Conservation (phyloP, 2,888 invertebrate species). For the Ametastegia equiseti region DNA sequence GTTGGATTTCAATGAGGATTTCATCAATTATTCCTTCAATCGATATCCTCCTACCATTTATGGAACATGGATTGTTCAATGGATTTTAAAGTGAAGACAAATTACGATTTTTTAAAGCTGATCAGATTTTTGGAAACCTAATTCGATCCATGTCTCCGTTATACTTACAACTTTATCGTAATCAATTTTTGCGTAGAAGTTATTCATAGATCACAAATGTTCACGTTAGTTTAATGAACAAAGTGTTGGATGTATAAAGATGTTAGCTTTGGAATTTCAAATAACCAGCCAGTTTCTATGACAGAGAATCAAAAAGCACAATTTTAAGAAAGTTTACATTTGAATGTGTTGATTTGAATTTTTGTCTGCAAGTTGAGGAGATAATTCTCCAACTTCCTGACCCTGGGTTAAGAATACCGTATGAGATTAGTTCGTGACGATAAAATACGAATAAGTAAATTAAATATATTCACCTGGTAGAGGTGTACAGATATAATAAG, state of each 20-base stretch:
- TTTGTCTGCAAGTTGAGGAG: too few species aligned
- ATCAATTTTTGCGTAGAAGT: constrained; percentile 12
- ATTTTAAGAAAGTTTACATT: too few species aligned
- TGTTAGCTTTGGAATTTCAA: not conserved
- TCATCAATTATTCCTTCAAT: not conserved
- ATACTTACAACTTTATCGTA: not conserved
- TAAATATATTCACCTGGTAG: not conserved
- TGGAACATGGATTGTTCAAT: not conserved
- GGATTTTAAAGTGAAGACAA: too few species aligned
- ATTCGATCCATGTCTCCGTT: not conserved
- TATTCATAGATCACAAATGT: constrained; percentile 35
- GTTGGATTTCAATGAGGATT: not conserved
- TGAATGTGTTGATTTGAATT: too few species aligned
- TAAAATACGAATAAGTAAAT: not conserved
- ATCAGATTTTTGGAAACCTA: not conserved
- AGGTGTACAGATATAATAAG: constrained; percentile 22
- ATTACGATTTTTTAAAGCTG: too few species aligned
- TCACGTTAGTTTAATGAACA: constrained; percentile 32
- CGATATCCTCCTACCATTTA: not conserved
- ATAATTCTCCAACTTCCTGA: too few species aligned
- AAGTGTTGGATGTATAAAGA: not conserved
- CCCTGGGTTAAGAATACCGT: too few species aligned
- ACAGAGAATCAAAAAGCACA: not conserved
- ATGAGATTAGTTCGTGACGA: not conserved
- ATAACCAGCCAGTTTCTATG: not conserved